Evolutionary conservation across 2,888 invertebrate species (phyloP).

Genomic region (Xestoiulus laeticollis): DNA sequence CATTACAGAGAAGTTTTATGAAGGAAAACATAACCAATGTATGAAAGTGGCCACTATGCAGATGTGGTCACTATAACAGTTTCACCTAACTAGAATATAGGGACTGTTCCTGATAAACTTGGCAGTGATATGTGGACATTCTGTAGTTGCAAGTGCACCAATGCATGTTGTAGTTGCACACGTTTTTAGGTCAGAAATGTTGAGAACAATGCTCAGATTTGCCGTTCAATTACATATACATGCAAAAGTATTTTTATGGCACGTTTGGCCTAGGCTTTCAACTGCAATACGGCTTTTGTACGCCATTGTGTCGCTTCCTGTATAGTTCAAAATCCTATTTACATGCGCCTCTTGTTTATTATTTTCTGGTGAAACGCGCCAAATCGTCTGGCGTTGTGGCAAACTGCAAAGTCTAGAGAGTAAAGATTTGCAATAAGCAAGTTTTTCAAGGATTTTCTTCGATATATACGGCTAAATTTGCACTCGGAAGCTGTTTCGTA

Average conservation of each 20-base stretch:
- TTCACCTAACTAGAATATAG: too few species aligned
- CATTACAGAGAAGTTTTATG: too few species aligned
- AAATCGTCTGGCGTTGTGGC: not conserved
- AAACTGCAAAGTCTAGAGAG: not conserved
- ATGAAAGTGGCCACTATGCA: too few species aligned
- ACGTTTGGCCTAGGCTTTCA: not conserved
- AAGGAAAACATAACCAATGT: too few species aligned
- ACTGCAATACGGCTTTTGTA: not conserved
- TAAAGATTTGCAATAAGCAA: not conserved
- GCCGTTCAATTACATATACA: not conserved
- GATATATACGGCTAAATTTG: not conserved
- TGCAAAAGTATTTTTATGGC: not conserved
- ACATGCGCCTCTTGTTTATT: not conserved
- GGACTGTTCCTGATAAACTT: too few species aligned
- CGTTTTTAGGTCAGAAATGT: not conserved
- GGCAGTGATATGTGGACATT: too few species aligned
- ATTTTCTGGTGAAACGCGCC: not conserved
- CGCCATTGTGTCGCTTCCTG: constrained; percentile 14
- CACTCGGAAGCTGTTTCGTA: not conserved
- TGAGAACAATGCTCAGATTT: not conserved
- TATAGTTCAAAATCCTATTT: constrained; percentile 2
- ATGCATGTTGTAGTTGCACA: not conserved
- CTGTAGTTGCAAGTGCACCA: too few species aligned
- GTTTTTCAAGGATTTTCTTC: not conserved
- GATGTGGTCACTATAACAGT: too few species aligned